These are phyloP conservation scores for Oxyura jamaicensis DNA, from an alignment of 2,113 vertebrate genomes.

Conservation along the genomic window DNA sequence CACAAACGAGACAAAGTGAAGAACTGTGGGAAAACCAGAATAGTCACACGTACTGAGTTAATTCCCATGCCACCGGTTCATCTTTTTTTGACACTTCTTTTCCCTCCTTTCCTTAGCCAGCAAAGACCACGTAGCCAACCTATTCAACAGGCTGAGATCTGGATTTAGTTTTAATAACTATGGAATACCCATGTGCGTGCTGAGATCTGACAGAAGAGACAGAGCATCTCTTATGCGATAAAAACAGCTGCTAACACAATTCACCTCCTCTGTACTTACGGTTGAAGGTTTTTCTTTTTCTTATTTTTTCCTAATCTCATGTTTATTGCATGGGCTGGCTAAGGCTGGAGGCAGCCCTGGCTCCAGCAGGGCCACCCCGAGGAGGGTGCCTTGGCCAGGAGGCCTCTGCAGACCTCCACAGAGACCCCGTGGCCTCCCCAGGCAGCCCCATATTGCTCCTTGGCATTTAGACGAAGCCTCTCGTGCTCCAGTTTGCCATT, in stretches of 20 bases:
- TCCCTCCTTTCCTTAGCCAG: not conserved
- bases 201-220: not conserved
- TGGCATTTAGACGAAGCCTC: not conserved
- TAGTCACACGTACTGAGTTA: not conserved
- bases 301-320: not conserved
- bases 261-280: not conserved
- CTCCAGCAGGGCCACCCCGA: no score
- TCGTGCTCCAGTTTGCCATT: not conserved
- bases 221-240: rapidly evolving
- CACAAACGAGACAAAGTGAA: not conserved
- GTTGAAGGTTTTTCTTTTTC: not conserved
- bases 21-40: not conserved
- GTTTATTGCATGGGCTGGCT: no score
- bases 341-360: no score
- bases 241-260: not conserved
- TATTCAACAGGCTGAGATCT: not conserved
- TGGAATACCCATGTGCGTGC: rapidly evolving
- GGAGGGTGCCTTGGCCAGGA: no score
- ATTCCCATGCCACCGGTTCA: not conserved
- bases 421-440: no score
- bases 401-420: no score
- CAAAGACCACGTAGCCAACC: not conserved
- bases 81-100: no score
- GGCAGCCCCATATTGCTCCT: not conserved
- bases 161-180: not conserved